phyloP scores from a whole-genome alignment of 2,797 vertebrate genomes.

The Iguana delicatissima region DNA sequence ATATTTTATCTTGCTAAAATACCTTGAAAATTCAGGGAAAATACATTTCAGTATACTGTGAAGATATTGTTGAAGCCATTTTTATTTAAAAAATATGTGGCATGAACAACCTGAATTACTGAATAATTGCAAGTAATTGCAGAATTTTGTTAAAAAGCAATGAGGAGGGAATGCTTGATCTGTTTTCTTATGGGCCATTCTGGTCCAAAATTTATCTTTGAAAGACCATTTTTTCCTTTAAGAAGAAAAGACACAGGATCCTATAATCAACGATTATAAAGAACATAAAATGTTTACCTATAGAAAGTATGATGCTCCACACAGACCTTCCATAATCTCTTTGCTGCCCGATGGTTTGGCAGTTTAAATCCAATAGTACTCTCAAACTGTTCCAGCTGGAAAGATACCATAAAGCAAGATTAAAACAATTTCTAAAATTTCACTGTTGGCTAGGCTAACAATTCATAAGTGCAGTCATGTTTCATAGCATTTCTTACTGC shows the following conservation, averaged over 20 bases:
- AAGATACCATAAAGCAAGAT: constrained; percentile 68
- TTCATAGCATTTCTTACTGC: constrained; percentile 46
- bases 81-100: background rate
- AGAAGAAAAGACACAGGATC: background rate
- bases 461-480: constrained; percentile 1
- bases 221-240: background rate
- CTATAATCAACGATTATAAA: background rate
- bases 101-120: background rate
- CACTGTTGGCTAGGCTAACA: constrained; percentile 34
- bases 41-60: background rate
- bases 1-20: background rate
- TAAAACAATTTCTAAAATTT: constrained; percentile 50
- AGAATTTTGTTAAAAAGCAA: background rate
- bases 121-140: background rate
- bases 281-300: constrained; percentile 83
- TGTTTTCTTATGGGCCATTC: background rate
- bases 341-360: constrained; percentile 95
- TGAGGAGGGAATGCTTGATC: background rate
- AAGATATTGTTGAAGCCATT: background rate
- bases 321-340: constrained; percentile 97
- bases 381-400: constrained; percentile 96
- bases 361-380: constrained; percentile 98
- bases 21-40: background rate
- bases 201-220: background rate
- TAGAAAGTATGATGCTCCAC: constrained; percentile 99